Evolutionary conservation across 2,888 invertebrate species (phyloP).

Genomic region (Drosophila mimetica): DNA sequence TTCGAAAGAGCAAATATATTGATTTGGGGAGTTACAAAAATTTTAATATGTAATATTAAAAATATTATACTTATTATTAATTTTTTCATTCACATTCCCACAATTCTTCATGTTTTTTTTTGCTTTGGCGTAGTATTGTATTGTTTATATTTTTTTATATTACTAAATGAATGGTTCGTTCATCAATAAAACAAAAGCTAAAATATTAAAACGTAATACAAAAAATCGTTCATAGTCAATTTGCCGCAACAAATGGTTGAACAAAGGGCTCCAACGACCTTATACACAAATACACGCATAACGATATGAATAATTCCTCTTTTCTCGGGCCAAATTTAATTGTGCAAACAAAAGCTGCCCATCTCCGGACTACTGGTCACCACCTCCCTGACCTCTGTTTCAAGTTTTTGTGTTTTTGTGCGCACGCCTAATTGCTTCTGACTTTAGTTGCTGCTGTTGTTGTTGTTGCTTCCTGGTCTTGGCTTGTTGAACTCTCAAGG

Average conservation of each 20-base stretch:
- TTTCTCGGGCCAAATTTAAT: constrained; percentile 55
- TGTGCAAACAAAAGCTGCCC: constrained; percentile 65
- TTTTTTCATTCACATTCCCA: too few relatives aligned
- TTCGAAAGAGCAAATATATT: too few relatives aligned
- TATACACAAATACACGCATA: constrained; percentile 41
- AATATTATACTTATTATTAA: background rate
- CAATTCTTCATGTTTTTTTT: background rate
- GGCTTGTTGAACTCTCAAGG: constrained; percentile 73
- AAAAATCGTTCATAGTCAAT: constrained; percentile 58
- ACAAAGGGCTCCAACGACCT: constrained; percentile 58
- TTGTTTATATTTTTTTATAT: too few relatives aligned
- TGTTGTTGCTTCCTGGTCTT: constrained; percentile 37
- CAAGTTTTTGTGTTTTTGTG: constrained; percentile 36
- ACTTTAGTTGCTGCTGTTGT: constrained; percentile 44
- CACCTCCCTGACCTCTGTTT: constrained; percentile 13
- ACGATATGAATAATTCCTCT: constrained; percentile 22
- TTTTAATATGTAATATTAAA: too few relatives aligned
- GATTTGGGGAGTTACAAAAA: too few relatives aligned
- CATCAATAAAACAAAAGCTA: constrained; percentile 26
- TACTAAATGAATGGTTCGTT: constrained; percentile 24
- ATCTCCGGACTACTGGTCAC: constrained; percentile 13
- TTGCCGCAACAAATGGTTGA: constrained; percentile 71
- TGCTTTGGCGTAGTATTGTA: background rate
- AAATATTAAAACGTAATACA: constrained; percentile 9
- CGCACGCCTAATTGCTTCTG: constrained; percentile 73